A percentile compares a stretch with the other conserved stretches of the same genome.
Conservation (phyloP, 2,888 invertebrate species). For the Agonopterix heracliana region DNA sequence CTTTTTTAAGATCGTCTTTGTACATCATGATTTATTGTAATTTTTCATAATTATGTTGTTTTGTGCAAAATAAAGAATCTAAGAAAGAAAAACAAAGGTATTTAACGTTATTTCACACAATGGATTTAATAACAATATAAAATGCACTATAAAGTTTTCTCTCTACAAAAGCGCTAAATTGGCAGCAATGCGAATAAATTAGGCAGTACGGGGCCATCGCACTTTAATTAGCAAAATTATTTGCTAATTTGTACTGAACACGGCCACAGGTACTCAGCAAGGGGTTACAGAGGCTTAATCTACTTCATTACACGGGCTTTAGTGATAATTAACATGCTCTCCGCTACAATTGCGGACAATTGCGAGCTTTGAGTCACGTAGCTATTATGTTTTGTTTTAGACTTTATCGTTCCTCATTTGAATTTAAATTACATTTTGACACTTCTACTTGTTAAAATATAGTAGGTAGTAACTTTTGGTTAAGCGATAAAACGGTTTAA, state of each 20-base stretch:
- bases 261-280: constrained; percentile 42
- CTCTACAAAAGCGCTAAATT: too few species aligned
- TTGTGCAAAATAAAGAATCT: too few species aligned
- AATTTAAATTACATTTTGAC: constrained; percentile 1
- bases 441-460: too few species aligned
- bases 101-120: too few species aligned
- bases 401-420: constrained; percentile 2
- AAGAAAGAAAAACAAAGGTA: too few species aligned
- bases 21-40: too few species aligned
- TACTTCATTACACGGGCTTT: constrained; percentile 53
- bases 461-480: too few species aligned
- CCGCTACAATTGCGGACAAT: constrained; percentile 30
- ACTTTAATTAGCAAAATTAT: constrained; percentile 62
- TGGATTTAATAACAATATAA: too few species aligned
- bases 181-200: constrained; percentile 27
- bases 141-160: too few species aligned
- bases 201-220: constrained; percentile 35
- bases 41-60: too few species aligned
- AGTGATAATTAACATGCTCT: constrained; percentile 50
- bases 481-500: too few species aligned
- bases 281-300: constrained; percentile 47
- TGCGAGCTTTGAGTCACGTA: constrained; percentile 22
- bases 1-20: too few species aligned
- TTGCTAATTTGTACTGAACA: constrained; percentile 60
- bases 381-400: constrained; percentile 6